A percentile compares a stretch with the other conserved stretches of the same genome.
These are phyloP conservation scores for Muschampia plurimacula DNA, from an alignment of 2,888 invertebrate species.

Conservation along the genomic window DNA sequence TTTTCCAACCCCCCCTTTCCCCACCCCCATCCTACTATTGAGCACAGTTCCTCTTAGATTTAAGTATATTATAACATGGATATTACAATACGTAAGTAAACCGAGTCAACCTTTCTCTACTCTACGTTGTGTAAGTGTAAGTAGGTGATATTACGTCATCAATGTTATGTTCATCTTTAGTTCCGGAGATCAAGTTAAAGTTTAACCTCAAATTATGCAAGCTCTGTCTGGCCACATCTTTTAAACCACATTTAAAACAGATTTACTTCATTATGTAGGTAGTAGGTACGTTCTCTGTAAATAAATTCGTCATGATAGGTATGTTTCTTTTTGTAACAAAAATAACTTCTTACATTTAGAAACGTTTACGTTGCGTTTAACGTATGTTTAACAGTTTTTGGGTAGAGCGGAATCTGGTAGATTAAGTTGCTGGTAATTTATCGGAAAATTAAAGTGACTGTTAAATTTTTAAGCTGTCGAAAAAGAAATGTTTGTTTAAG, in stretches of 20 bases:
- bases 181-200: slow-evolving; percentile 19
- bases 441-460: no score
- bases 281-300: neutral
- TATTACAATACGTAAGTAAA: slow-evolving; percentile 17
- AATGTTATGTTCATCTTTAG: slow-evolving; percentile 24
- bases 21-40: neutral
- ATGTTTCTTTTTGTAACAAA: neutral
- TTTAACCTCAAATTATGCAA: slow-evolving; percentile 25
- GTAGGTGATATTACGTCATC: slow-evolving; percentile 16
- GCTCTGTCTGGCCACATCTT: neutral
- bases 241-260: neutral
- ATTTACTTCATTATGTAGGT: neutral
- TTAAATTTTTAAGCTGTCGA: no score
- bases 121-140: slow-evolving; percentile 25
- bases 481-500: no score
- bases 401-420: no score
- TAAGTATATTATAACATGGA: neutral
- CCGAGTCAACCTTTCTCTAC: slow-evolving; percentile 12
- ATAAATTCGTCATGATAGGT: neutral
- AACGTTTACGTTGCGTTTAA: no score
- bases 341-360: no score
- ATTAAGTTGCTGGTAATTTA: no score
- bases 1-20: neutral
- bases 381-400: no score
- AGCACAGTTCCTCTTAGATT: neutral